Percentiles rank a stretch among this genome's conserved stretches.
Evolutionary conservation across 1,140 invertebrate species (phyloP).

Genomic region (Chrysopa pallens): DNA sequence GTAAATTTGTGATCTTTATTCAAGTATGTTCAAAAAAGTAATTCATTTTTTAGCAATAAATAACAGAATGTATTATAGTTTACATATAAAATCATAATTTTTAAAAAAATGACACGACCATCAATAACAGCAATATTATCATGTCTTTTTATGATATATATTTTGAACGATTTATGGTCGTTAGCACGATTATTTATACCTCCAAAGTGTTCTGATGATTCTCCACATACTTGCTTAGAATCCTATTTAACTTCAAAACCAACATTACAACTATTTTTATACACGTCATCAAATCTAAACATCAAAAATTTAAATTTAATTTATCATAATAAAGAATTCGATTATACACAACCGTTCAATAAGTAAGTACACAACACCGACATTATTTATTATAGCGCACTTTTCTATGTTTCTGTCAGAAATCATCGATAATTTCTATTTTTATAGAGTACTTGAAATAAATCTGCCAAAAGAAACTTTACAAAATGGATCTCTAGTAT

Average conservation of each 20-base stretch:
- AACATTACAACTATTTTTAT: constrained; percentile 35
- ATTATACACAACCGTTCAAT: constrained; percentile 26
- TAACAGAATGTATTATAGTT: too few species aligned
- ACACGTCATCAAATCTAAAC: constrained; percentile 31
- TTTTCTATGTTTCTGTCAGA: background rate
- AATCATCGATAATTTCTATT: constrained; percentile 4
- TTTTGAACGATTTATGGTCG: constrained; percentile 51
- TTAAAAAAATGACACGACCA: constrained; percentile 16
- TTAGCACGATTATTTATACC: constrained; percentile 51
- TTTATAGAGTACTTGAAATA: constrained; percentile 35
- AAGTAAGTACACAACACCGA: constrained; percentile 16
- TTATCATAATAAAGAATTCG: constrained; percentile 25
- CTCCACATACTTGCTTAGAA: constrained; percentile 34
- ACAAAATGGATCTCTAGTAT: constrained; percentile 57
- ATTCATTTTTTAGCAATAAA: too few species aligned
- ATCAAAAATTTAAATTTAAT: constrained; percentile 23
- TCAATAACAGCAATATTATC: constrained; percentile 35
- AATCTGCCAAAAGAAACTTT: constrained; percentile 48
- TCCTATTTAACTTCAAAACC: constrained; percentile 34
- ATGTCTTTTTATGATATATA: constrained; percentile 46
- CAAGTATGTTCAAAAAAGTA: too few species aligned
- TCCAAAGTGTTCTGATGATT: constrained; percentile 32
- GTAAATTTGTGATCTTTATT: too few species aligned
- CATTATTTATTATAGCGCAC: constrained; percentile 4
- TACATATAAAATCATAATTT: background rate